A percentile compares a stretch with the other conserved stretches of the same genome.
Conservation (phyloP, 2,888 invertebrate genomes). For the Leptogaster cylindrica region DNA sequence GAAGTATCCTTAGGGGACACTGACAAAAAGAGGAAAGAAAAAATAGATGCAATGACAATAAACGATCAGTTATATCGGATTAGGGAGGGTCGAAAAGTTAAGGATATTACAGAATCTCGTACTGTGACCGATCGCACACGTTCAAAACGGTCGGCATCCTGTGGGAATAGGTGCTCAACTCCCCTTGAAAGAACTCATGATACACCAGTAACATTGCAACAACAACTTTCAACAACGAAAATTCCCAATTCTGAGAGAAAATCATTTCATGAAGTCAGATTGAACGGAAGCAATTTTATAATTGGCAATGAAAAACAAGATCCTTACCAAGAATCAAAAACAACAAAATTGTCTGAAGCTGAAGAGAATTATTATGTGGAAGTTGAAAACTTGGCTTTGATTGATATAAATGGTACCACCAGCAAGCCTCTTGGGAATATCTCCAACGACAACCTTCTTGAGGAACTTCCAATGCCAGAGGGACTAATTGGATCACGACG, state of each 20-base stretch:
- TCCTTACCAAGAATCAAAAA: neutral
- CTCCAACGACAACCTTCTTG: constrained; percentile 1
- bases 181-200: neutral
- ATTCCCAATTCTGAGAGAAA: neutral
- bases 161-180: neutral
- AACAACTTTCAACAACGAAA: neutral
- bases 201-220: neutral
- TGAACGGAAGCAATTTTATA: constrained; percentile 45
- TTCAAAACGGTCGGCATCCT: constrained; percentile 36
- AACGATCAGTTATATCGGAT: constrained; percentile 38
- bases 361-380: neutral
- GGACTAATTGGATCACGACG: constrained; percentile 54
- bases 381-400: constrained; percentile 58
- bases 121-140: neutral
- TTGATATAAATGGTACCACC: constrained; percentile 57
- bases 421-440: constrained; percentile 39
- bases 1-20: constrained; percentile 6
- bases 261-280: constrained; percentile 43
- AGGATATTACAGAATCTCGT: neutral
- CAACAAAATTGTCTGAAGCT: neutral
- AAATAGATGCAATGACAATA: constrained; percentile 41
- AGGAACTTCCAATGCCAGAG: constrained; percentile 57
- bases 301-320: neutral
- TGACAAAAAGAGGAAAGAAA: constrained; percentile 26
- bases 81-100: neutral